A percentile compares a stretch with the other conserved stretches of the same genome.
Conservation (phyloP, 2,113 vertebrate genomes). For the Oceanites oceanicus region DNA sequence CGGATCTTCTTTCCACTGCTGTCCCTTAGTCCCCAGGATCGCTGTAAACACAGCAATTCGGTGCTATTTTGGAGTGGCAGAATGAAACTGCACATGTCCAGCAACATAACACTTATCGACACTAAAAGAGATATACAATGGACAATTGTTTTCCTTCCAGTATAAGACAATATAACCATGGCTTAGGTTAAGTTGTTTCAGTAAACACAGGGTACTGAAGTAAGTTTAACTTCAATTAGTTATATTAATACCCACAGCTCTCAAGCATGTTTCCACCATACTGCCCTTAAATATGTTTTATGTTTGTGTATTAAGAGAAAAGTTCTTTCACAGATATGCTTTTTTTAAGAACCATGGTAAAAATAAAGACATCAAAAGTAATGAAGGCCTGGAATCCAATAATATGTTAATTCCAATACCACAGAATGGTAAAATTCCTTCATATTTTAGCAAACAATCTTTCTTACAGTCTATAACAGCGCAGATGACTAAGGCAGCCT, state of each 20-base stretch:
- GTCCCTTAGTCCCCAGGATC: background rate
- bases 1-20: background rate
- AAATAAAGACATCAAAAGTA: constrained; percentile 52
- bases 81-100: background rate
- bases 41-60: background rate
- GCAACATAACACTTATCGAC: background rate
- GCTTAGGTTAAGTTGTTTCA: constrained; percentile 10
- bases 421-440: constrained; percentile 55
- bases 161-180: background rate
- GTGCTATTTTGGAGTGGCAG: background rate
- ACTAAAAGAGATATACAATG: background rate
- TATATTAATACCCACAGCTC: constrained; percentile 37
- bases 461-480: constrained; percentile 7
- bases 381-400: constrained; percentile 39
- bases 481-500: constrained; percentile 53
- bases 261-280: constrained; percentile 21
- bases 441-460: constrained; percentile 52
- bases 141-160: constrained; percentile 15
- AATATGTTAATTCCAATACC: constrained; percentile 60
- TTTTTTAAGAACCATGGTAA: constrained; percentile 51
- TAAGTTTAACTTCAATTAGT: constrained; percentile 26
- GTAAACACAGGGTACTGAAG: background rate
- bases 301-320: constrained; percentile 33
- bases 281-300: constrained; percentile 46
- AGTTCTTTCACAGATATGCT: constrained; percentile 47